Percentiles rank a stretch among this genome's conserved stretches.
phyloP scores from a whole-genome alignment of 2,797 vertebrate species.

The Salmo trutta region DNA sequence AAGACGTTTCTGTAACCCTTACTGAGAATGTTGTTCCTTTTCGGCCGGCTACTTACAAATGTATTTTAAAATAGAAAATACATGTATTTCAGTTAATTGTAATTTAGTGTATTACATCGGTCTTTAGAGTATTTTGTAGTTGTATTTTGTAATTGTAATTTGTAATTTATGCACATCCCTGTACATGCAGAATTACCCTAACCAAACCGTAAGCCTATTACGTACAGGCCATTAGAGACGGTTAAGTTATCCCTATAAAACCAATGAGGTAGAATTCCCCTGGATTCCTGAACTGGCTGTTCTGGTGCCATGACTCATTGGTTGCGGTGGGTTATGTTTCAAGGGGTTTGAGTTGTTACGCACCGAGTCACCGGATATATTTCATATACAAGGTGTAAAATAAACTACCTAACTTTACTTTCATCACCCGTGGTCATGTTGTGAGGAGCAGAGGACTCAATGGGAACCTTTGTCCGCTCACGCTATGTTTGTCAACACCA shows the following conservation, averaged over 20 bases:
- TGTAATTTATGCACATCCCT: no score
- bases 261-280: conserved; percentile 53
- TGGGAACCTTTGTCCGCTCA: background rate
- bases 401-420: background rate
- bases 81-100: no score
- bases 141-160: no score
- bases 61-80: no score
- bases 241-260: background rate
- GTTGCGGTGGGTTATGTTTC: conserved; percentile 58
- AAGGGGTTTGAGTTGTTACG: conserved; percentile 33
- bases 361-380: conserved; percentile 1
- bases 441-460: background rate
- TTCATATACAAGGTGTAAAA: conserved; percentile 4
- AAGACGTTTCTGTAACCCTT: no score
- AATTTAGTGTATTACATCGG: no score
- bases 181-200: background rate
- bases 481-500: background rate
- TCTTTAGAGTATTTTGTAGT: no score
- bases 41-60: no score
- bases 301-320: conserved; percentile 71
- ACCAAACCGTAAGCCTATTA: background rate
- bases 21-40: no score
- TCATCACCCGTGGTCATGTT: background rate
- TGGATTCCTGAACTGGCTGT: conserved; percentile 67
- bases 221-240: background rate